Conservation (phyloP, 2,113 vertebrate species). For the Anthoscopus minutus region DNA sequence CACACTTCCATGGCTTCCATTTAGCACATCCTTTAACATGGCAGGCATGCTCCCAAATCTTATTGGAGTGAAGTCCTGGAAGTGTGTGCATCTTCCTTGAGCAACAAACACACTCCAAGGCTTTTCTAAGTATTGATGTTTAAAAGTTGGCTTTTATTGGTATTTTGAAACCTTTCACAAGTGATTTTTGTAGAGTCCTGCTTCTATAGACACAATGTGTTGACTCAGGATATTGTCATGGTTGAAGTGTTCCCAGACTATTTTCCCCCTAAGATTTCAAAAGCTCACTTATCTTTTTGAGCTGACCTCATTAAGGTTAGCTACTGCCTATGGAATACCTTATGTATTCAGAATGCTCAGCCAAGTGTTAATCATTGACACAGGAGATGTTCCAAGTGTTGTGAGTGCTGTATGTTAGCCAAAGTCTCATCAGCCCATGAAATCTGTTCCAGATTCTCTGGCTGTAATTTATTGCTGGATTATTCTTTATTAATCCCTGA, state of each 20-base stretch:
- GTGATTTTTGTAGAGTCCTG: background rate
- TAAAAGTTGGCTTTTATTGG: background rate
- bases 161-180: background rate
- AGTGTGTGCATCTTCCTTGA: background rate
- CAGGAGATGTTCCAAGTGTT: conserved; percentile 30
- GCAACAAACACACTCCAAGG: background rate
- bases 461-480: background rate
- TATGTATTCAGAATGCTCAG: conserved; percentile 31
- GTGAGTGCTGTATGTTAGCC: background rate
- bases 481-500: conserved; percentile 17
- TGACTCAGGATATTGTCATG: background rate
- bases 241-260: background rate
- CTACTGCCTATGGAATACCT: conserved; percentile 1
- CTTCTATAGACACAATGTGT: background rate
- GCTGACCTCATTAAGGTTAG: conserved; percentile 10
- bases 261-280: background rate
- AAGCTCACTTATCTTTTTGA: conserved; percentile 23
- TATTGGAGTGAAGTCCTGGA: background rate
- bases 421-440: conserved; percentile 28
- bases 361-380: conserved; percentile 39
- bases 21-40: background rate
- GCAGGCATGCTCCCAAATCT: background rate
- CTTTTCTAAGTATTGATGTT: background rate
- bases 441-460: conserved; percentile 22
- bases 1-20: background rate